A percentile compares a stretch with the other conserved stretches of the same genome.
Evolutionary conservation across 2,113 vertebrate species (phyloP).

Genomic region (Anser cygnoides): DNA sequence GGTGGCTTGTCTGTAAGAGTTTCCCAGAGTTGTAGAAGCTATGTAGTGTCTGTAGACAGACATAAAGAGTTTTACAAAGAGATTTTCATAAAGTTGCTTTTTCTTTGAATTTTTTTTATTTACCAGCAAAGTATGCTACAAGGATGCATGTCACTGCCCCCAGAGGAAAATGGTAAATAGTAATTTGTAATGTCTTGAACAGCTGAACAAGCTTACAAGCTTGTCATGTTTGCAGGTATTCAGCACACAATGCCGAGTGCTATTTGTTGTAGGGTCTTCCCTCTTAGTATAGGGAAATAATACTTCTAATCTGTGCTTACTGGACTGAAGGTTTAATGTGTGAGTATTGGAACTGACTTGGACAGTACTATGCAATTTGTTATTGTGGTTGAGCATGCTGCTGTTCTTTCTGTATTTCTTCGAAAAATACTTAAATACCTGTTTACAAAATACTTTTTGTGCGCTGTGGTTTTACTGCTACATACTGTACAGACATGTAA

Average conservation of each 20-base stretch:
- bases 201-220: neutral
- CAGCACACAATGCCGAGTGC: neutral
- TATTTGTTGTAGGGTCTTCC: neutral
- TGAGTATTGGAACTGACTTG: neutral
- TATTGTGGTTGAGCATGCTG: neutral
- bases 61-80: neutral
- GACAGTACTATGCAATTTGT: neutral
- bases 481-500: neutral
- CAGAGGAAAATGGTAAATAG: neutral
- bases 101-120: neutral
- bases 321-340: neutral
- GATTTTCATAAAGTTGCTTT: neutral
- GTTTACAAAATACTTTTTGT: neutral
- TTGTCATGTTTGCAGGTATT: neutral
- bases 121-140: neutral
- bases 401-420: neutral
- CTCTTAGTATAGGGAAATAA: neutral
- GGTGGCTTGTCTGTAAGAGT: neutral
- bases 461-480: neutral
- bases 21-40: neutral
- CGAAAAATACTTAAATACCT: neutral
- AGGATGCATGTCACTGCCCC: accelerated
- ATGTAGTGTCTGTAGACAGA: neutral
- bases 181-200: neutral
- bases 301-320: neutral